These are phyloP conservation scores for Eupithecia inturbata DNA, from an alignment of 2,888 invertebrate genomes.

Conservation along the genomic window DNA sequence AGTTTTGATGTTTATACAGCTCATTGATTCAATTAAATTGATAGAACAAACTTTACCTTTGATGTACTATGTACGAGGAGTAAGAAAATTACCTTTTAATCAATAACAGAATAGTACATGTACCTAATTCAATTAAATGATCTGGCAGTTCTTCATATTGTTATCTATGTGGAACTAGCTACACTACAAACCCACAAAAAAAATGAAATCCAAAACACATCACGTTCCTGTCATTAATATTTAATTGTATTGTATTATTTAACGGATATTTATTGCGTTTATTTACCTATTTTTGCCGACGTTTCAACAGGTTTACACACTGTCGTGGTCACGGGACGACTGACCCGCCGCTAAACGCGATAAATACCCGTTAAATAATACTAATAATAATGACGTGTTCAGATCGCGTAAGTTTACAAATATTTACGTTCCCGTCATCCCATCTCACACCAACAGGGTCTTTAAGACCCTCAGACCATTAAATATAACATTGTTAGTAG, in stretches of 20 bases:
- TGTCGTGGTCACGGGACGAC: no score
- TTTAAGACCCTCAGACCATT: neutral
- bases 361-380: no score
- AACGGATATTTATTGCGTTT: no score
- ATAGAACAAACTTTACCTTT: conserved; percentile 10
- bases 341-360: no score
- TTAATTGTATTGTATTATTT: no score
- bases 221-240: conserved; percentile 7
- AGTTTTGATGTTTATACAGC: conserved; percentile 24
- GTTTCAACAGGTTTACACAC: no score
- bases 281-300: no score
- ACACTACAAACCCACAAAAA: neutral
- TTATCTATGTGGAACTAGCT: neutral
- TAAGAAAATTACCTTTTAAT: neutral
- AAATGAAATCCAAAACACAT: neutral
- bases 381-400: no score
- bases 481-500: conserved; percentile 26
- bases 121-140: neutral
- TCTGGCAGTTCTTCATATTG: neutral
- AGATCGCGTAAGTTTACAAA: no score
- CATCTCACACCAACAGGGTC: neutral
- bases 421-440: no score
- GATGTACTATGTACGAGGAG: conserved; percentile 1
- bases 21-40: conserved; percentile 21
- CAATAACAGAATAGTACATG: neutral